Conservation (phyloP, 2,888 invertebrate species). For the Choristoneura rosaceana region DNA sequence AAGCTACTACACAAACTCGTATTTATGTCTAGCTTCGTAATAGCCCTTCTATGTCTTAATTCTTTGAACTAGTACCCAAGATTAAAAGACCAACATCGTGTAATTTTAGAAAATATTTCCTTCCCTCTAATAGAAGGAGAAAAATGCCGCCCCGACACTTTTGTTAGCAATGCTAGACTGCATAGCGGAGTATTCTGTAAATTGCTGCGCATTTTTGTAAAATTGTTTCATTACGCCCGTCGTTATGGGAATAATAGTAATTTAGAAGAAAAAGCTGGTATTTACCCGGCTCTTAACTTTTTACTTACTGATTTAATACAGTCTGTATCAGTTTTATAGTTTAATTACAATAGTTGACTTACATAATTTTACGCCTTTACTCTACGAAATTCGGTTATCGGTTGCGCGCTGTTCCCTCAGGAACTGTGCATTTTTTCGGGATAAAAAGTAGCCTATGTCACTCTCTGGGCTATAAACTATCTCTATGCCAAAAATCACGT, state of each 20-base stretch:
- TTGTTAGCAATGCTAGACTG: slow-evolving; percentile 29
- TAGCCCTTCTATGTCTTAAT: background rate
- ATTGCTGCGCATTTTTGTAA: slow-evolving; percentile 38
- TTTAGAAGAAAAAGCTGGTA: slow-evolving; percentile 30
- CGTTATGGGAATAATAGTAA: slow-evolving; percentile 34
- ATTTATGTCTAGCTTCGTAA: background rate
- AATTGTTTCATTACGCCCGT: slow-evolving; percentile 39
- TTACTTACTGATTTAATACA: background rate
- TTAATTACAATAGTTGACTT: background rate
- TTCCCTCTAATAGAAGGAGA: slow-evolving; percentile 16
- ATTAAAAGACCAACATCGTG: slow-evolving; percentile 21
- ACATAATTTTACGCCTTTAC: too few relatives aligned
- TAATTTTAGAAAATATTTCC: slow-evolving; percentile 32
- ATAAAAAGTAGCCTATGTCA: too few relatives aligned
- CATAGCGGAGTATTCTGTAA: slow-evolving; percentile 31
- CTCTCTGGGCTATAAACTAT: too few relatives aligned
- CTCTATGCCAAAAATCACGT: too few relatives aligned
- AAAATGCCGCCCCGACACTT: slow-evolving; percentile 35
- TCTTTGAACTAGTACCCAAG: background rate
- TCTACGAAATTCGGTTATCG: too few relatives aligned
- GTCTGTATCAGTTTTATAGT: background rate
- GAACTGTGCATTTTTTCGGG: too few relatives aligned
- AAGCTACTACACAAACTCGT: too few relatives aligned
- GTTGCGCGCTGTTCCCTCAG: too few relatives aligned
- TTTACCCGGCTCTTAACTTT: slow-evolving; percentile 4